Evolutionary conservation across 1,140 invertebrate genomes (phyloP).

Genomic region (Dolichoris vasculosae): DNA sequence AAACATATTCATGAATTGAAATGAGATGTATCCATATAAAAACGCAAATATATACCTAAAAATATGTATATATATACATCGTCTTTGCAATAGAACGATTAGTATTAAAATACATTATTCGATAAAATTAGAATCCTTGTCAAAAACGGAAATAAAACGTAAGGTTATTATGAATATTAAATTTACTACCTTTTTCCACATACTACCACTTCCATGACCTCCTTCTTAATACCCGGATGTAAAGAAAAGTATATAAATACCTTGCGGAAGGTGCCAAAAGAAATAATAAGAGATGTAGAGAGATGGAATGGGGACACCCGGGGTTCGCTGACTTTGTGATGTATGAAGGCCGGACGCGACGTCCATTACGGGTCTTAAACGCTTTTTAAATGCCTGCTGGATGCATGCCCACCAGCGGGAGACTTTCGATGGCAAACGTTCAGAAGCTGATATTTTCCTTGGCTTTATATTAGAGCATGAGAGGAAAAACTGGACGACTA

Average conservation of each 20-base stretch:
- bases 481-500: not conserved
- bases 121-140: too few relatives aligned
- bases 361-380: slow-evolving; percentile 25
- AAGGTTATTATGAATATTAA: too few relatives aligned
- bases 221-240: not conserved
- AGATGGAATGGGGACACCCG: not conserved
- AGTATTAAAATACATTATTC: too few relatives aligned
- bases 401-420: slow-evolving; percentile 40
- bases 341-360: slow-evolving; percentile 2
- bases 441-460: not conserved
- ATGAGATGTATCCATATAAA: too few relatives aligned
- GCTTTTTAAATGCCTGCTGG: slow-evolving; percentile 57
- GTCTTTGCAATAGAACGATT: too few relatives aligned
- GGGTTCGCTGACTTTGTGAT: slow-evolving; percentile 29
- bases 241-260: not conserved
- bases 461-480: not conserved
- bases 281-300: not conserved
- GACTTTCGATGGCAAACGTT: not conserved
- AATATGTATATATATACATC: too few relatives aligned
- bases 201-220: not conserved
- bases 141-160: too few relatives aligned
- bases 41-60: too few relatives aligned
- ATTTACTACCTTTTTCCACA: too few relatives aligned
- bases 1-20: too few relatives aligned
- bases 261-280: not conserved